These are phyloP conservation scores for Amazonetta brasiliensis DNA, from an alignment of 2,797 vertebrate species.

Conservation along the genomic window DNA sequence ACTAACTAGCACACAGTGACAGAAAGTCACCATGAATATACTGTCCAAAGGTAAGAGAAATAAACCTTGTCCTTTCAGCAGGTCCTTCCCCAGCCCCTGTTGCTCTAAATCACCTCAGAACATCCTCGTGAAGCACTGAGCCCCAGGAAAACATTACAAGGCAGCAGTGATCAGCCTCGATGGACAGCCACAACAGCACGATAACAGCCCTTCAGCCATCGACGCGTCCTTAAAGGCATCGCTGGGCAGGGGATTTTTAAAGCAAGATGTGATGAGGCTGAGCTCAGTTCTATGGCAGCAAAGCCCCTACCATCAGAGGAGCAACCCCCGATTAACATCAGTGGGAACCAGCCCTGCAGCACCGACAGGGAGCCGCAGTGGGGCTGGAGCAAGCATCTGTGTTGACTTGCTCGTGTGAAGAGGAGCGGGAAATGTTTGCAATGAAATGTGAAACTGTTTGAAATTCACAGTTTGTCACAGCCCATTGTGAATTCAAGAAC, in stretches of 20 bases:
- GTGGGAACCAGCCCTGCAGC: fast-evolving
- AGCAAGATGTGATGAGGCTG: not conserved
- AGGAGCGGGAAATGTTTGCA: not conserved
- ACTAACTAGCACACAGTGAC: not conserved
- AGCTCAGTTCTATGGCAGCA: fast-evolving
- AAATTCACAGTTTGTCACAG: constrained; percentile 37
- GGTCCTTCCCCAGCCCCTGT: fast-evolving
- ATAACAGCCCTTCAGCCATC: not conserved
- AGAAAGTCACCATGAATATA: not conserved
- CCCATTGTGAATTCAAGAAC: constrained; percentile 26
- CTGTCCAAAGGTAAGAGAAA: not conserved
- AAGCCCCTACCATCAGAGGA: not conserved
- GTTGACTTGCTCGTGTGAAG: not conserved
- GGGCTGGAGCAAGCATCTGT: not conserved
- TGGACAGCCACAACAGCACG: not conserved
- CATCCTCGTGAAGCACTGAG: not conserved
- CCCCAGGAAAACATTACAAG: not conserved
- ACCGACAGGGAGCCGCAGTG: fast-evolving
- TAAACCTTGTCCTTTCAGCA: not conserved
- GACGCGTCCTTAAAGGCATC: not conserved
- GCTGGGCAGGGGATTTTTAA: not conserved
- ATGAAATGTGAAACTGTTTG: not conserved
- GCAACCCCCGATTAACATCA: fast-evolving
- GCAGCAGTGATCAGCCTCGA: not conserved
- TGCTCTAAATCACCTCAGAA: not conserved